phyloP scores from a whole-genome alignment of 2,888 invertebrate genomes.

The Apamea epomidion region DNA sequence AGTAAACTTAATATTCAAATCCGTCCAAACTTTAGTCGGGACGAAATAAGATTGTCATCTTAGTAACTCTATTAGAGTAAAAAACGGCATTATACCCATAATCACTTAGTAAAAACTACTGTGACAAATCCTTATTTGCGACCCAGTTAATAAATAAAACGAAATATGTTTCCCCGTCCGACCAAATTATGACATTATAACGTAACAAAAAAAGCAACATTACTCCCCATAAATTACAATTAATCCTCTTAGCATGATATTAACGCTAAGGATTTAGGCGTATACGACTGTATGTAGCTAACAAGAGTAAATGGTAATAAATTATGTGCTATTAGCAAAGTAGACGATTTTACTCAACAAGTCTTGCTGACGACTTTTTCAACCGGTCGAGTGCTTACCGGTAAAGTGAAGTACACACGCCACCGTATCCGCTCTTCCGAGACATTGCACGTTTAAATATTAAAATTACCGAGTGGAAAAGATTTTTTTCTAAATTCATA shows the following conservation, averaged over 20 bases:
- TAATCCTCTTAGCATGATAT: slow-evolving; percentile 87
- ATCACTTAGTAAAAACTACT: slow-evolving; percentile 54
- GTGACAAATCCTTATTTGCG: slow-evolving; percentile 66
- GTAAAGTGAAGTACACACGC: slow-evolving; percentile 49
- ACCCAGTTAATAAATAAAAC: slow-evolving; percentile 43
- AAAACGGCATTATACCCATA: slow-evolving; percentile 40
- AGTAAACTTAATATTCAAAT: slow-evolving; percentile 56
- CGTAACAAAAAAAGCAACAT: slow-evolving; percentile 75
- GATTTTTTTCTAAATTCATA: slow-evolving; percentile 49
- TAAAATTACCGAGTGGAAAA: slow-evolving; percentile 43
- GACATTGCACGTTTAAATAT: slow-evolving; percentile 55
- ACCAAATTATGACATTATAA: slow-evolving; percentile 77
- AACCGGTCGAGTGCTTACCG: slow-evolving; percentile 37
- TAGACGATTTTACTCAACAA: slow-evolving; percentile 66
- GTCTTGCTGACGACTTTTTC: slow-evolving; percentile 57
- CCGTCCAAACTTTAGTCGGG: slow-evolving; percentile 27
- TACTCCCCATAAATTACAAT: slow-evolving; percentile 81
- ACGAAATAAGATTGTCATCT: slow-evolving; percentile 57
- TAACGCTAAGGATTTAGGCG: slow-evolving; percentile 80
- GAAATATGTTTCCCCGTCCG: slow-evolving; percentile 36
- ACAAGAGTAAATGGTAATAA: slow-evolving; percentile 76
- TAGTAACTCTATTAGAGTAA: slow-evolving; percentile 50
- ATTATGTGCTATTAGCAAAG: slow-evolving; percentile 77
- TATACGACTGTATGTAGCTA: slow-evolving; percentile 58
- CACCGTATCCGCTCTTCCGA: slow-evolving; percentile 41